Base-by-base conservation (phyloP, 1,140 invertebrate species). In the Agrypnia vestita region DNA sequence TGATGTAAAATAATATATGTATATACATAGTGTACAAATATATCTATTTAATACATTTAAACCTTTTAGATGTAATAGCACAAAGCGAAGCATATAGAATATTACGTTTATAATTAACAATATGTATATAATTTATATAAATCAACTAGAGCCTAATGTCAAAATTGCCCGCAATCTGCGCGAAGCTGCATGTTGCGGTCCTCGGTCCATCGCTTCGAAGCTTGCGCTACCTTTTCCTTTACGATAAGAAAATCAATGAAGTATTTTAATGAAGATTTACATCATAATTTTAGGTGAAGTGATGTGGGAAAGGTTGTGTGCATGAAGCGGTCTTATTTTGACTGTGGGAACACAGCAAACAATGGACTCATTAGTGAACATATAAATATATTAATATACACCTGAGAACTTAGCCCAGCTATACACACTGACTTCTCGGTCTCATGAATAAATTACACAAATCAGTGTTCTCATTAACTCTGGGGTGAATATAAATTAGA, bases 1-100 rank as follows among this genome's bases (percentile, higher is more conserved):
- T 74, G 72, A 78, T 78, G 81, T 82, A 82, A 74, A 80, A 82
- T 55, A 69, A 47, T 59, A 72, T 76, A 59, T 81, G 64, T 82
- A 82, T 82, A 82, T 82, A 82, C 81, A 82, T 82, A 82, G 81
- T 82, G 81, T 82, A 82, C 81, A 82, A 82, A 78, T 76, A 71
- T 67, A 76, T 59, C 49, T 79, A 74, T 79, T 81, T 71, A 75
- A 72, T 80, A 77, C 59, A 78, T 74, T 74, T 74, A 56, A 74
- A 74, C 21, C 21, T 35, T 55, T 69, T 55, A 55, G n/a, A 74
- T 59, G 53, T 74, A 74, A 71, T 49, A 55, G 71, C 67, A 56
- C 61, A 72, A 78, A 78, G 76, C 76, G 19, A 78, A 72, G 49
- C 64, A 59, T 78, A 77, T 74, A 74, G 25, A 74, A 74, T 44